Base-by-base conservation (phyloP, 2,797 vertebrate genomes). In the Rhinella marina region DNA sequence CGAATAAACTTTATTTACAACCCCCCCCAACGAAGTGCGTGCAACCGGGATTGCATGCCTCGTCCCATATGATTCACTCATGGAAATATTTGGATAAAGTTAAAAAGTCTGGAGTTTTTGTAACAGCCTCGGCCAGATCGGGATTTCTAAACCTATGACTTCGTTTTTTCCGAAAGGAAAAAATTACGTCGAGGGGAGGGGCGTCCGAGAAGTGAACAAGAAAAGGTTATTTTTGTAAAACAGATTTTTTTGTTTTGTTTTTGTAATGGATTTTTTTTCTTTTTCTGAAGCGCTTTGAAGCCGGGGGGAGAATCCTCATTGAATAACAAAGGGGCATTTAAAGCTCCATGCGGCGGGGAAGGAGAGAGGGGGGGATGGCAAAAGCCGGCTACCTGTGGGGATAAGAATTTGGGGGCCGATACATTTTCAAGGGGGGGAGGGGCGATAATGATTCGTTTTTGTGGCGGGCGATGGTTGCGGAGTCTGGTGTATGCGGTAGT, bases 41-140 rank as follows among this genome's bases (percentile, higher is more conserved):
- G 73, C 73, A 7, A 10, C 29, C 19, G 2, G 3, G 11, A n/a
- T 23, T n/a, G 32, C 23, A 21, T 48, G 83, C 52, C 29, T 27
- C 83, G 21, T 85, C 83, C 83, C 72, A 11, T 62, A 17, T 73
- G 70, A 76, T 73, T 85, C 57, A 82, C 59, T 82, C 80, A 61
- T 61, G 82, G 70, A 84, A 73, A 72, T 56, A 32, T 84, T 32
- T n/a, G 82, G 61, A 82, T 48, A 82, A 66, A 64, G 61, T 21
- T 81, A 41, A 48, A 23, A 48, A 61, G 27, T 68, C 54, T 82
- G 48, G 59, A 75, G 23, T 62, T 84, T 61, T 75, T 0, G 19
- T 32, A 48, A 16, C 16, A 41, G 29, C 14, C 54, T 19, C 19
- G 48, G 27, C 70, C 70, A 84, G 21, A 41, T n/a, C 2, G 32